Evolutionary conservation across 2,113 vertebrate species (phyloP), one percentile per base, ranked within the genome.

Genomic region (Dunckerocampus dactyliophorus): DNA sequence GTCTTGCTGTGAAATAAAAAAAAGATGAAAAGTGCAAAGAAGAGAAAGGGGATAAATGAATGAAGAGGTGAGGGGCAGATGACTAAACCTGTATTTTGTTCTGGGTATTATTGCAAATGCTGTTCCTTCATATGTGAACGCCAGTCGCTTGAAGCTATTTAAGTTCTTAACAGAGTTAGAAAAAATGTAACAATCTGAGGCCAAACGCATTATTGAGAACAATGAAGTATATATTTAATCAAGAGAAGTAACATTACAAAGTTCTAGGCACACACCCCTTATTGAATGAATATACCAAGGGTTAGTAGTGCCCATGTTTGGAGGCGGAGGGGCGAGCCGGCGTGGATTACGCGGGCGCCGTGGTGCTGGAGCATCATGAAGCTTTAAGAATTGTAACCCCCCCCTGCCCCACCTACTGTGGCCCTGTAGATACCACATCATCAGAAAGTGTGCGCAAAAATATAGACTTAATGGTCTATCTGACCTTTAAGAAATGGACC

Each of bases 121-220:
- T 17, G 19, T 56, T 42, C 37, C 17, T 51, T 65, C 12, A 19
- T n/a, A 65, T 84, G 70, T 74, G 82, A 89, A 34, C 31, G 6
- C 31, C 31, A 34, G 31, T 34, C 31, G 82, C 82, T 86, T 74
- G 74, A 79, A 87, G 88, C 46, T 20, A 49, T 58, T 77, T 74
- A 60, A 71, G 55, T 86, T 83, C 82, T 90, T 90, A 88, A 54
- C 24, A 54, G 8, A 17, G 8, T 53, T 53, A 7, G 1, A 17
- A 53, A 53, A 53, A 13, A 50, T 24, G 3, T 24, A 24, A 51
- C 89, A 11, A 88, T 82, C 85, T 85, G 13, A 50, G 48, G 28
- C 10, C 15, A 52, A 52, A 52, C 24, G 14, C 50, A 9, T 8
- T 2, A 16, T 0, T 4, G 24, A 52, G 24, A 52, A 28, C 22